A percentile compares a stretch with the other conserved stretches of the same genome.
phyloP scores from a whole-genome alignment of 2,888 invertebrate genomes.

The Gymnocheta viridis region DNA sequence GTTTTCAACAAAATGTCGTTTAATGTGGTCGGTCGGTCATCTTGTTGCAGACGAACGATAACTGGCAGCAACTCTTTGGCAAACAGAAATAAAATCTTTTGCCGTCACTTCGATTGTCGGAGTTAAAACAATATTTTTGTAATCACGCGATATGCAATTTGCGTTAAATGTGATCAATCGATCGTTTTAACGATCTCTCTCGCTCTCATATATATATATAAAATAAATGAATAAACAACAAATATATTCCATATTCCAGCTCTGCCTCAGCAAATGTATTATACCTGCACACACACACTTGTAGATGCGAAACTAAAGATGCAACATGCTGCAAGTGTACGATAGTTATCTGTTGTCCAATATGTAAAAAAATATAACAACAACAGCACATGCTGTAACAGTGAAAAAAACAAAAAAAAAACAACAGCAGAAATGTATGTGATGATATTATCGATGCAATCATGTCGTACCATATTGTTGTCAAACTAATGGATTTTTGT shows the following conservation, averaged over 20 bases:
- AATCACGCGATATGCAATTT: slow-evolving; percentile 71
- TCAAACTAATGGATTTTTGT: slow-evolving; percentile 71
- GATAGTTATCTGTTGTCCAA: slow-evolving; percentile 64
- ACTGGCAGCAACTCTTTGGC: slow-evolving; percentile 53
- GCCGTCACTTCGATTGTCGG: slow-evolving; percentile 27
- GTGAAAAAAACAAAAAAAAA: neutral
- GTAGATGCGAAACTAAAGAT: slow-evolving; percentile 13
- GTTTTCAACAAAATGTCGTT: slow-evolving; percentile 68
- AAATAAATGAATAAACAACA: slow-evolving; percentile 56
- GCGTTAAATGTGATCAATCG: slow-evolving; percentile 71
- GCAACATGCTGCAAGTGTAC: slow-evolving; percentile 54
- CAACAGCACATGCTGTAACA: slow-evolving; percentile 39
- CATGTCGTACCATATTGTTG: slow-evolving; percentile 71
- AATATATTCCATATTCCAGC: too few species aligned
- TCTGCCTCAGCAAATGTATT: too few species aligned
- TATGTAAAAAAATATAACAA: slow-evolving; percentile 45
- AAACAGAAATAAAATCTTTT: slow-evolving; percentile 28
- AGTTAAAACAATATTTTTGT: slow-evolving; percentile 61
- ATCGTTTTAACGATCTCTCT: slow-evolving; percentile 67
- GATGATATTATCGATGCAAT: slow-evolving; percentile 72
- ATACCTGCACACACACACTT: neutral
- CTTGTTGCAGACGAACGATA: slow-evolving; percentile 53
- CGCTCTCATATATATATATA: too few species aligned
- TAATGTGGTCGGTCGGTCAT: slow-evolving; percentile 64
- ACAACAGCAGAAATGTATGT: slow-evolving; percentile 31